Base-by-base conservation (phyloP, 92 coral and sea anemone species). In the Hydrozoanthus gracilis region DNA sequence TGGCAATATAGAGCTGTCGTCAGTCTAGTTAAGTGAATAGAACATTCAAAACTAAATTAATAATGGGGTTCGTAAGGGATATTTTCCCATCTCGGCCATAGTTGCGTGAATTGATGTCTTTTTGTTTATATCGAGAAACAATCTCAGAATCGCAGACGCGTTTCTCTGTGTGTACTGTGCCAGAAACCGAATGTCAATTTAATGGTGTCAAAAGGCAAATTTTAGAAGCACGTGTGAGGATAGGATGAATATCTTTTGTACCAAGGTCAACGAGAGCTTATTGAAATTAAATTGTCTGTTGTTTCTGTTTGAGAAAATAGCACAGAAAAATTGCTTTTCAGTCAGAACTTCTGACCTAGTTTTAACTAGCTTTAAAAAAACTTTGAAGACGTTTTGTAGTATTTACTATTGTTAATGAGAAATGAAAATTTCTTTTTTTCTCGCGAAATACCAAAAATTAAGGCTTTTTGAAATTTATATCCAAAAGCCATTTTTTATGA, bases 1-100 rank as follows among this genome's bases (percentile, higher is more conserved):
- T 79, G 35, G 60, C 84, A 52, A 27, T 27, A 56, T 52, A 6
- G 84, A 79, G 44, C 14, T 79, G 61, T 69, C 74, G 46, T 69
- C 47, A n/a, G n/a, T 69, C 7, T 69, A 69, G 27, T 69, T 48
- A 69, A 69, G 74, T 69, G 44, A 7, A 69, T 35, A 7, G 27
- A 70, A 70, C 45, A 70, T 70, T 70, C 45, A 70, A 10, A 70
- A 44, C 45, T 3, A 44, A 70, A 70, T 70, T 70, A 70, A 70
- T 70, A 44, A 70, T 70, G 14, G 51, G 12, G 45, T 70, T 70
- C 45, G 75, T 0, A 70, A 44, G 51, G 75, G 75, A 44, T 44
- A 70, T 3, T 10, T 7, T 8, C 75, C 75, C 75, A 44, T 7
- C 75, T 70, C 75, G 9, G 75, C 75, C n/a, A 48, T 70, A 8